A percentile compares a stretch with the other conserved stretches of the same genome.
phyloP scores from a whole-genome alignment of 2,797 vertebrate genomes.

The Acomys russatus region DNA sequence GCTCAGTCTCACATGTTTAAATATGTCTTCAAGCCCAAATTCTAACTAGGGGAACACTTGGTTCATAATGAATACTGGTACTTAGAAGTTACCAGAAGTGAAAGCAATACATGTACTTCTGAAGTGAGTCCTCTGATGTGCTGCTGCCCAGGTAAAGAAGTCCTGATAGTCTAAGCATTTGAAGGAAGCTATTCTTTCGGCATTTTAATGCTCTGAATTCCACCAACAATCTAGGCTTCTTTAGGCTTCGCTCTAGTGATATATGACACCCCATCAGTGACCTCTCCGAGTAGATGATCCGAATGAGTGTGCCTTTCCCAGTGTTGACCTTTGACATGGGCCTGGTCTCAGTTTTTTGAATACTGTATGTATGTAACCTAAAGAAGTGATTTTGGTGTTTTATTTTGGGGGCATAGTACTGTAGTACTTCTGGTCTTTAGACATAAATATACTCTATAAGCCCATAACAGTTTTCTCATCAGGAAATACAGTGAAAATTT shows the following conservation, averaged over 20 bases:
- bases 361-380: neutral
- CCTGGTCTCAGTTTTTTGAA: constrained; percentile 29
- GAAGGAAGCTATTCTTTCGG: constrained; percentile 56
- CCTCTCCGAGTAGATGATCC: constrained; percentile 34
- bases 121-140: constrained; percentile 50
- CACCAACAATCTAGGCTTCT: constrained; percentile 48
- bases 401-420: constrained; percentile 34
- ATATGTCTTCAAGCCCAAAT: constrained; percentile 64
- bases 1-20: constrained; percentile 68
- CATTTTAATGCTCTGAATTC: constrained; percentile 68
- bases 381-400: constrained; percentile 53
- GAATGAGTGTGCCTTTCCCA: neutral
- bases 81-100: constrained; percentile 58
- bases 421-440: neutral
- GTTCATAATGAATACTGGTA: constrained; percentile 60
- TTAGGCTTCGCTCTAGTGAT: constrained; percentile 52
- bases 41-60: constrained; percentile 60
- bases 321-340: constrained; percentile 27
- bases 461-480: constrained; percentile 34
- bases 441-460: constrained; percentile 11
- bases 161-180: constrained; percentile 47
- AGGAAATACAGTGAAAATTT: constrained; percentile 66
- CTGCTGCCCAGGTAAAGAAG: constrained; percentile 41
- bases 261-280: constrained; percentile 42
- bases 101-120: neutral